Conservation (phyloP, 2,113 vertebrate species). For the Eidolon helvum region DNA sequence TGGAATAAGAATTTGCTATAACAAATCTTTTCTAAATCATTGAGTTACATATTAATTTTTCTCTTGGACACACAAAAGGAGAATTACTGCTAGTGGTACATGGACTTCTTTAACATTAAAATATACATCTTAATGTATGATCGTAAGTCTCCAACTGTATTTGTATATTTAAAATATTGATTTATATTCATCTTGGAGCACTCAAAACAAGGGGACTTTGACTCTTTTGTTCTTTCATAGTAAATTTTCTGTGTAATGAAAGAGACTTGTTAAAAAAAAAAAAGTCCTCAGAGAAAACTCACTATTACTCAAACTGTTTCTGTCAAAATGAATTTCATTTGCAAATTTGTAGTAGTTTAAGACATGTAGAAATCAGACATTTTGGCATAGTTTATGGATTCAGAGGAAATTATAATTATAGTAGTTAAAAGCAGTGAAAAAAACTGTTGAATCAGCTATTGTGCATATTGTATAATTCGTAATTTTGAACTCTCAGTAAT, state of each 20-base stretch:
- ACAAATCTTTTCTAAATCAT: not conserved
- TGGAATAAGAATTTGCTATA: not conserved
- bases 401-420: conserved; percentile 60
- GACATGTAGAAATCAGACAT: not conserved
- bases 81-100: not conserved
- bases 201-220: not conserved
- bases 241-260: conserved; percentile 47
- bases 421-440: conserved; percentile 40
- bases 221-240: not conserved
- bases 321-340: conserved; percentile 47
- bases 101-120: not conserved
- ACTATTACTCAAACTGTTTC: conserved; percentile 24
- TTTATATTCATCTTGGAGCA: not conserved
- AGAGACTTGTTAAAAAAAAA: not conserved
- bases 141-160: not conserved
- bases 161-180: not conserved
- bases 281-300: not conserved
- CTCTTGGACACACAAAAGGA: not conserved
- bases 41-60: not conserved
- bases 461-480: conserved; percentile 37
- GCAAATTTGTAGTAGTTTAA: conserved; percentile 40
- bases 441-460: conserved; percentile 57
- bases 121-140: not conserved
- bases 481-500: conserved; percentile 67
- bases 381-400: conserved; percentile 49